Evolutionary conservation across 2,113 vertebrate species (phyloP), one percentile per base, ranked within the genome.

Genomic region (Paraplagusia blochii): DNA sequence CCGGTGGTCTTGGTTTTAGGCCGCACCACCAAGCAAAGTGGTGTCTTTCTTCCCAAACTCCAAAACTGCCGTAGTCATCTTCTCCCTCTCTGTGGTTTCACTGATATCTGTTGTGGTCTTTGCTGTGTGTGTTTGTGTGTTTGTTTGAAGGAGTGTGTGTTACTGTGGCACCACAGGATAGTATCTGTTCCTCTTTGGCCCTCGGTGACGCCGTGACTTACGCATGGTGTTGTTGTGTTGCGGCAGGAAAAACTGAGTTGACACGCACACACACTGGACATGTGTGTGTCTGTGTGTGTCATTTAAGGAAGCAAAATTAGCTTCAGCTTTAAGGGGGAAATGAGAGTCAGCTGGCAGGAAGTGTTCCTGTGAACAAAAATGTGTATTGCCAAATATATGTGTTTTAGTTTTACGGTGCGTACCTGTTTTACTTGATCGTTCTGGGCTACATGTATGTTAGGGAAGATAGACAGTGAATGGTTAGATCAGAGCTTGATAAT

Each of bases 261-360:
- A 47, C 49, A 8, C 18, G 0, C 39, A 2, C 49, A 8, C 18
- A 0, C 39, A 2, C 22, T 34, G 34, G 10, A 7, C 14, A 36
- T 64, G 14, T 13, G 38, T 51, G 47, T 19, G 12, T 57, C 12
- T 53, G 7, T 16, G 4, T 63, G 9, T 50, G 18, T 11, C 44
- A 1, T 22, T 60, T 12, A 45, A 59, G 73, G 61, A 72, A 72
- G 73, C 46, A 69, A 34, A 56, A 49, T 16, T 9, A 36, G 61
- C 19, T 42, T 45, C 6, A 11, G 61, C 19, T 42, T 45, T 6
- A 11, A 82, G 58, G 69, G 73, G 86, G 88, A 91, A 90, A 82
- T 77, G 88, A 89, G 68, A 89, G 62, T 74, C 59, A 79, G 71
- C 79, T 76, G 73, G 67, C 85, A 83, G 80, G 85, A 89, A 87